Evolutionary conservation across 2,113 vertebrate genomes (phyloP), one percentile per base, ranked within the genome.

Genomic region (Cynoglossus semilaevis): DNA sequence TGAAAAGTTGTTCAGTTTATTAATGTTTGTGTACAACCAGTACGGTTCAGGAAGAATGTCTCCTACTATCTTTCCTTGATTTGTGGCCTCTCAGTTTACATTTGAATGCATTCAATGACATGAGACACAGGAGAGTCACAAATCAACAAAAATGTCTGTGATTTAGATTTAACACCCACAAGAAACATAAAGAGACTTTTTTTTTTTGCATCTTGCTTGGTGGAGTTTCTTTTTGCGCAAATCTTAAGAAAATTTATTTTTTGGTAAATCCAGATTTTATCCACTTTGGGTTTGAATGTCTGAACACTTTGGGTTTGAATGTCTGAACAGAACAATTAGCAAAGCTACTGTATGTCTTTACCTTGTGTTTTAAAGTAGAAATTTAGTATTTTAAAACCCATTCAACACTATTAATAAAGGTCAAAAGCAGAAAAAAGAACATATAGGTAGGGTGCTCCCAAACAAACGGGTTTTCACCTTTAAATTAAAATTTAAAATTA

Each of bases 81-180:
- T 67, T 72, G 70, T 72, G 74, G 52, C 74, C 54, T 65, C 60
- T n/a, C 70, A 50, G 52, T 85, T 79, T 82, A 82, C 78, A 85
- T 29, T 29, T 62, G 55, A 84, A 77, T 78, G 74, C 71, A 67
- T 80, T 58, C 58, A 67, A 59, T 82, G 72, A 77, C 64, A 47
- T 38, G 41, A 63, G 50, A 77, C 44, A 67, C 60, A 72, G 60
- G 60, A 41, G 53, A 75, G 2, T 59, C 54, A 49, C 58, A 68
- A 74, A 72, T 69, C 16, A 58, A 63, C 7, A 37, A 22, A 76
- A 75, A 72, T 37, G 59, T 58, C 41, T 48, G 35, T 53, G 29
- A 62, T 79, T 82, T 62, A 58, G 63, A 45, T 68, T 34, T 64
- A 67, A 73, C 51, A 56, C 59, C 63, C 67, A 56, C 46, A 70